Evolutionary conservation across 2,113 vertebrate species (phyloP).

Genomic region (Tautogolabrus adspersus): DNA sequence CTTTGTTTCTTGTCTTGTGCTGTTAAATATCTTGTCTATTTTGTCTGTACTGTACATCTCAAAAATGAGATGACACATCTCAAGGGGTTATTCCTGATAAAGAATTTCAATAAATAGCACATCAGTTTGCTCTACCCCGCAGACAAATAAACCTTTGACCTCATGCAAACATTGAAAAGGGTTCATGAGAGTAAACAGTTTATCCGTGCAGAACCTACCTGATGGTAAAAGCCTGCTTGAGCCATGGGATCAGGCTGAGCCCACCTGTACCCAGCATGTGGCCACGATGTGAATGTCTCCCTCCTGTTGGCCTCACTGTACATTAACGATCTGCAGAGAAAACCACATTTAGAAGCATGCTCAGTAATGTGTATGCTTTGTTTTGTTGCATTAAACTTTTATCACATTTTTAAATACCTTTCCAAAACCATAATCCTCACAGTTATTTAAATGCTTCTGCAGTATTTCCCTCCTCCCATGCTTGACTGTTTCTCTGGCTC

Average conservation of each 20-base stretch:
- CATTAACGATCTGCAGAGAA: conserved; percentile 91
- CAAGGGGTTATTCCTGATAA: too few species aligned
- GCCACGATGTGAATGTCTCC: conserved; percentile 99
- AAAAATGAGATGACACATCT: too few species aligned
- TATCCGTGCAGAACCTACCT: conserved; percentile 84
- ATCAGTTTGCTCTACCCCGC: neutral
- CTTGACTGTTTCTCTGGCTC: too few species aligned
- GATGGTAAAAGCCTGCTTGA: conserved; percentile 99
- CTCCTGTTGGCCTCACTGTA: conserved; percentile 98
- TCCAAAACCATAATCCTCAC: neutral
- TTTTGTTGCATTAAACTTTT: neutral
- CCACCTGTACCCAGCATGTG: conserved; percentile 98
- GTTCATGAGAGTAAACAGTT: neutral
- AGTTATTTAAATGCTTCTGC: neutral
- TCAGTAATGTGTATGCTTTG: neutral
- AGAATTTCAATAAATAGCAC: neutral
- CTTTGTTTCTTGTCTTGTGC: too few species aligned
- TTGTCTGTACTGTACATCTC: too few species aligned
- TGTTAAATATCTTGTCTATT: too few species aligned
- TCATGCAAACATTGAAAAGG: neutral
- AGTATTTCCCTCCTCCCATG: too few species aligned
- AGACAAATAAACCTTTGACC: neutral
- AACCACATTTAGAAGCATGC: neutral
- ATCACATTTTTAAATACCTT: neutral
- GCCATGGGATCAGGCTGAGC: conserved; percentile 99